A percentile compares a stretch with the other conserved stretches of the same genome.
Evolutionary conservation across 2,797 vertebrate genomes (phyloP).

Genomic region (Morus bassanus): DNA sequence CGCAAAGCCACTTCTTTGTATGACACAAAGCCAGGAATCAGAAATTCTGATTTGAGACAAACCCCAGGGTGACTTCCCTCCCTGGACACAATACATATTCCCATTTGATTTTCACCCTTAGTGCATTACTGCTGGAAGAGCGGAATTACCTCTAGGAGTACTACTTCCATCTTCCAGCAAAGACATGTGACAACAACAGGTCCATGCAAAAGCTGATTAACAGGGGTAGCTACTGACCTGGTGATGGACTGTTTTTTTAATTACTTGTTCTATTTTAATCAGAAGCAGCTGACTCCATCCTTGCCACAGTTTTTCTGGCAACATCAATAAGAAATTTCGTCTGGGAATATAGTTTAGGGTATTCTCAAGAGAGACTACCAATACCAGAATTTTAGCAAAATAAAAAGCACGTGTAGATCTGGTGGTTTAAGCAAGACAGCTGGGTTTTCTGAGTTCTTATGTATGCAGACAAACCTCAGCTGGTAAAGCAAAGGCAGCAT

Average conservation of each 20-base stretch:
- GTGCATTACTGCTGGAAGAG: not conserved
- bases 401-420: not conserved
- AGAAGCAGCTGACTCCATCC: not conserved
- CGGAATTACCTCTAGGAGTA: rapidly evolving
- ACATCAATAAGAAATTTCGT: not conserved
- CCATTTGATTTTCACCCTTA: not conserved
- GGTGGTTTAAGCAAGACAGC: not conserved
- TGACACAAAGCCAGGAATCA: not conserved
- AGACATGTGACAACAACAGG: not conserved
- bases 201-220: not conserved
- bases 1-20: not conserved
- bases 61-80: not conserved
- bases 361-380: not conserved
- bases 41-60: not conserved
- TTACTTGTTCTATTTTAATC: not conserved
- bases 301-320: not conserved
- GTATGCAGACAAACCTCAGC: not conserved
- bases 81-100: not conserved
- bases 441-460: not conserved
- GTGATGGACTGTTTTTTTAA: not conserved
- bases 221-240: not conserved
- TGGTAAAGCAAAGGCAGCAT: not conserved
- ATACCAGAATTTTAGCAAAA: not conserved
- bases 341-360: not conserved
- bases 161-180: not conserved